A percentile compares a stretch with the other conserved stretches of the same genome.
phyloP scores from a whole-genome alignment of 2,797 vertebrate species.

The Cyclura pinguis region DNA sequence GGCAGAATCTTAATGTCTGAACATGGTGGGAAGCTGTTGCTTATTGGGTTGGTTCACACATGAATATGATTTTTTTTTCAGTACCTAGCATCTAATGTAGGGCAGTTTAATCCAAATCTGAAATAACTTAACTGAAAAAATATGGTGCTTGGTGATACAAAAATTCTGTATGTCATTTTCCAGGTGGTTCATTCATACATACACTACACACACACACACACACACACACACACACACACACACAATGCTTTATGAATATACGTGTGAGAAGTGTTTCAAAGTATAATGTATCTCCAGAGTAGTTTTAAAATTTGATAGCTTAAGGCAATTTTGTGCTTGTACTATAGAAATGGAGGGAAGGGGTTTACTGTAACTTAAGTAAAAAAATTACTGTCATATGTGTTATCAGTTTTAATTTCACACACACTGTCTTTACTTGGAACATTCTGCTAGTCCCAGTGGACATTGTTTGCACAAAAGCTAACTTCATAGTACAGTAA shows the following conservation, averaged over 20 bases:
- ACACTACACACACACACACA: background rate
- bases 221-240: too few relatives aligned
- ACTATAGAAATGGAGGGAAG: background rate
- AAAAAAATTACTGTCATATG: background rate
- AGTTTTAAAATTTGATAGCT: background rate
- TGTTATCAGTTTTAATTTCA: background rate
- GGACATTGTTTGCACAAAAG: background rate
- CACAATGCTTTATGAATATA: background rate
- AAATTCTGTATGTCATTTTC: background rate
- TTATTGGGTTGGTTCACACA: background rate
- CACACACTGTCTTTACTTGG: background rate
- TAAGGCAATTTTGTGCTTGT: background rate
- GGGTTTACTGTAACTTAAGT: background rate
- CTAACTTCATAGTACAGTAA: background rate
- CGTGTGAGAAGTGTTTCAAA: background rate
- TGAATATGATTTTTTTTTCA: background rate
- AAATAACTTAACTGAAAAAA: background rate
- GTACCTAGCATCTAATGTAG: background rate
- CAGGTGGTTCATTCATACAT: too few relatives aligned
- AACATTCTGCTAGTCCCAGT: background rate
- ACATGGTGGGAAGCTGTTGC: too few relatives aligned
- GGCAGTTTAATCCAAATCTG: background rate
- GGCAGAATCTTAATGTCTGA: too few relatives aligned
- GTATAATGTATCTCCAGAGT: background rate
- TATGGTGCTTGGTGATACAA: background rate